Evolutionary conservation across 2,113 vertebrate genomes (phyloP), one percentile per base, ranked within the genome.

Genomic region (Sylvia atricapilla): DNA sequence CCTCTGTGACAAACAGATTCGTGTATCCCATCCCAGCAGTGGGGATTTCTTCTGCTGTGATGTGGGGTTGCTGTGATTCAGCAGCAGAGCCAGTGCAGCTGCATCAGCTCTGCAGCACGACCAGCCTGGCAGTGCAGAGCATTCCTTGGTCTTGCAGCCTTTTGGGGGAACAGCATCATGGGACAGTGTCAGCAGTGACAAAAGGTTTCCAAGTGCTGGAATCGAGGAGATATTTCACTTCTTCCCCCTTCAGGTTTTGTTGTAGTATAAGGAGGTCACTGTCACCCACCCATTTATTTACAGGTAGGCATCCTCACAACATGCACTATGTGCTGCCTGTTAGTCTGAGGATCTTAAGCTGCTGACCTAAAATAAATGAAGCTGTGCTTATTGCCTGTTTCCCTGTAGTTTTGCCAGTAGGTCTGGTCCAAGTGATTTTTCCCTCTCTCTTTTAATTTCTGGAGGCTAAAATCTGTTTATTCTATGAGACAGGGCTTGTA

Each of bases 21-120:
- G 18, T 0, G 1, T 47, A 5, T 18, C 28, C 41, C 55, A 9
- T 53, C 60, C 8, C 31, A 79, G 7, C 8, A 55, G 56, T 2
- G 18, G 30, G 52, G 31, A 60, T 67, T 80, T 59, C 67, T 93
- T 31, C 44, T 5, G 6, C 84, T 37, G 6, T 15, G 11, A 4
- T 67, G 72, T 25, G 44, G 47, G 46, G n/a, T 41, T 77, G 16
- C 13, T 10, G n/a, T 31, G 56, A 47, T 67, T 67, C 56, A 77
- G 20, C 80, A 90, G 35, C 39, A 56, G 60, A 44, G 28, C 33
- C 2, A 6, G 31, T 10, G 52, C 24, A 89, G 37, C 56, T 62
- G 9, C 28, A n/a, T 8, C 18, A 64, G 11, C 50, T 77, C 84
- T 64, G 50, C 63, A 74, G 41, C 17, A 6, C 11, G 17, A 9